Evolutionary conservation across 2,113 vertebrate species (phyloP).

Genomic region (Jacana jacana): DNA sequence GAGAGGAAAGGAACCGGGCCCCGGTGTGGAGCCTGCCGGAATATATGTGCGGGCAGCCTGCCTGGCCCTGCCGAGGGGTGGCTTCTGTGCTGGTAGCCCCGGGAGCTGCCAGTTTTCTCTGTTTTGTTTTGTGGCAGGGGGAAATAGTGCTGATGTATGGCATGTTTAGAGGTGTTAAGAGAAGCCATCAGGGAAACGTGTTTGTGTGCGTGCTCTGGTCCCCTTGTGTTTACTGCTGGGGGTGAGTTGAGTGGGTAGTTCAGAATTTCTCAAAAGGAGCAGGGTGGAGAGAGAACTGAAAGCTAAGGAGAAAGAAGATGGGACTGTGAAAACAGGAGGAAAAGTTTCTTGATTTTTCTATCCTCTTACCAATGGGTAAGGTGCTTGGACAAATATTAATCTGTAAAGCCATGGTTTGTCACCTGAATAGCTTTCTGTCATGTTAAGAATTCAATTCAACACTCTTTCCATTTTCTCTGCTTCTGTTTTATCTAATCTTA

Average conservation of each 20-base stretch:
- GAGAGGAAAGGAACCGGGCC: not conserved
- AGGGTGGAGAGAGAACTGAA: not conserved
- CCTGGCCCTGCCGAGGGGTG: not conserved
- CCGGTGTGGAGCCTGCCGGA: too few relatives aligned
- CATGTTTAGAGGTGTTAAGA: not conserved
- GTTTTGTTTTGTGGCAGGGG: not conserved
- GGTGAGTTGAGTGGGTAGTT: not conserved
- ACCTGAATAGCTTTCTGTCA: not conserved
- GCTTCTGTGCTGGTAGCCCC: not conserved
- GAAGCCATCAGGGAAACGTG: not conserved
- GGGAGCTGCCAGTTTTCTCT: not conserved
- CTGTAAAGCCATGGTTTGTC: not conserved
- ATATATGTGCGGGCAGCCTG: not conserved
- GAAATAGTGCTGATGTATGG: not conserved
- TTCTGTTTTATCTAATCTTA: not conserved
- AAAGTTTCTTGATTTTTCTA: not conserved
- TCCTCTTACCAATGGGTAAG: not conserved
- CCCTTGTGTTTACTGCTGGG: not conserved
- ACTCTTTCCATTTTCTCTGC: not conserved
- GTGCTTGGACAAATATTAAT: not conserved
- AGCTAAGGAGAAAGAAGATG: not conserved
- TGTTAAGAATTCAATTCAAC: not conserved
- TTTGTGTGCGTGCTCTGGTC: not conserved
- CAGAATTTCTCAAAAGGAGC: not conserved
- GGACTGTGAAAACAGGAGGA: not conserved